Evolutionary conservation across 2,113 vertebrate species (phyloP), one percentile per base, ranked within the genome.

Genomic region (Sprattus sprattus): DNA sequence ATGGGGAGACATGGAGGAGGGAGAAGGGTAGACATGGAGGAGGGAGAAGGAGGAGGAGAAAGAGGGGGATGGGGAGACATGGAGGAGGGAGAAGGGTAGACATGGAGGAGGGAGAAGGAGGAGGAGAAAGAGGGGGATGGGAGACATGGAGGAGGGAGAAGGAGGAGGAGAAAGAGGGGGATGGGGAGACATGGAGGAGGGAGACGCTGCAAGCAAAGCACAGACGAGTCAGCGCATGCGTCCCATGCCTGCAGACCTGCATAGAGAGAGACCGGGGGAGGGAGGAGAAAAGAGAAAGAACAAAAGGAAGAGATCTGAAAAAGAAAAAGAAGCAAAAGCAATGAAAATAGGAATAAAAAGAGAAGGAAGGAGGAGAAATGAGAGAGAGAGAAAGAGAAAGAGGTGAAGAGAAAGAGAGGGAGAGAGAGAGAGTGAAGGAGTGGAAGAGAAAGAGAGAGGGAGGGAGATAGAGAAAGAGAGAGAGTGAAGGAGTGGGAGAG

Each of bases 171-270:
- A 87, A 86, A 84, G 88, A 57, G 87, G 87, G 85, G 82, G 88
- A 84, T 89, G 60, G 82, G 45, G 82, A 32, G 81, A 44, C 85
- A 88, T 90, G 85, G 84, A 82, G 81, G 44, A 10, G 91, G 86
- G 91, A 92, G 84, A 89, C 86, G 93, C 93, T 92, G 90, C 93
- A 95, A 94, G 93, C 93, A 92, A 93, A 94, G 92, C 91, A 82
- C 91, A 93, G 92, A 91, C 89, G 82, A 91, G 86, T 91, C 92
- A 89, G 86, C 89, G 92, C 94, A 95, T 94, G 94, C 94, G 91
- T 93, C 93, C 93, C 93, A 95, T 95, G 95, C 94, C 93, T 87
- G 92, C 87, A 93, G 90, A 93, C 92, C 95, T 95, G 94, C 46
- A 86, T 87, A 92, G 84, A 93, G 85, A 86, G 84, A 85, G 50